phyloP scores from a whole-genome alignment of 2,113 vertebrate species.

The Erinaceus europaeus region DNA sequence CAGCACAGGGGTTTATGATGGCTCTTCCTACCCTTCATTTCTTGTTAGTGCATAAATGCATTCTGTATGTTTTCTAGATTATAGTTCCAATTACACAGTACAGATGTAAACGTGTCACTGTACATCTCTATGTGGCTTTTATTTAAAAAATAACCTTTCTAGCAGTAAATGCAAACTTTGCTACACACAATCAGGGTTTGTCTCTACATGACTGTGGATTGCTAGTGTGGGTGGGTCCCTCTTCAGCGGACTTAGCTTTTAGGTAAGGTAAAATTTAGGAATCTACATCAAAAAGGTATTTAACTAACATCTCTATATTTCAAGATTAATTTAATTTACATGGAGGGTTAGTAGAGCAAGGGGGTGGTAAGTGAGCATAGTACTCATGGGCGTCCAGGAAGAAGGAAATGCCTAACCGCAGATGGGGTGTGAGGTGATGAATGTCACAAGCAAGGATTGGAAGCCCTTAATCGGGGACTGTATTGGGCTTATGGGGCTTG shows the following conservation, averaged over 20 bases:
- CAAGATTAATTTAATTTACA: not conserved
- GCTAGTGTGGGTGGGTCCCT: not conserved
- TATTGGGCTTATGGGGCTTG: not conserved
- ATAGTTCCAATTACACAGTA: not conserved
- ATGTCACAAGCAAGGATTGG: not conserved
- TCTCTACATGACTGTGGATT: not conserved
- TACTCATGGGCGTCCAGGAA: not conserved
- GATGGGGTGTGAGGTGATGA: not conserved
- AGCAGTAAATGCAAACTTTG: too few relatives aligned
- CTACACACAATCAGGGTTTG: not conserved
- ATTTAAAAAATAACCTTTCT: not conserved
- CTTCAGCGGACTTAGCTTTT: not conserved
- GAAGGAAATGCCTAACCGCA: not conserved
- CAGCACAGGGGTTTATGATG: too few relatives aligned
- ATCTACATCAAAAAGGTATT: not conserved
- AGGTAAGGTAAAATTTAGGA: not conserved
- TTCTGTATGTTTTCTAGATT: not conserved
- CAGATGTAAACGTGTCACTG: not conserved
- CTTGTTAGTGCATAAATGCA: not conserved
- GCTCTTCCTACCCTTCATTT: not conserved
- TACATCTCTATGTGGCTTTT: not conserved
- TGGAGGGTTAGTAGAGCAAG: not conserved
- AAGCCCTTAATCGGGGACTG: not conserved
- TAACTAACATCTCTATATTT: not conserved
- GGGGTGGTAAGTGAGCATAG: not conserved